Percentiles rank a stretch among this genome's conserved stretches.
phyloP scores from a whole-genome alignment of 2,888 invertebrate species.

The Axea sp. region DNA sequence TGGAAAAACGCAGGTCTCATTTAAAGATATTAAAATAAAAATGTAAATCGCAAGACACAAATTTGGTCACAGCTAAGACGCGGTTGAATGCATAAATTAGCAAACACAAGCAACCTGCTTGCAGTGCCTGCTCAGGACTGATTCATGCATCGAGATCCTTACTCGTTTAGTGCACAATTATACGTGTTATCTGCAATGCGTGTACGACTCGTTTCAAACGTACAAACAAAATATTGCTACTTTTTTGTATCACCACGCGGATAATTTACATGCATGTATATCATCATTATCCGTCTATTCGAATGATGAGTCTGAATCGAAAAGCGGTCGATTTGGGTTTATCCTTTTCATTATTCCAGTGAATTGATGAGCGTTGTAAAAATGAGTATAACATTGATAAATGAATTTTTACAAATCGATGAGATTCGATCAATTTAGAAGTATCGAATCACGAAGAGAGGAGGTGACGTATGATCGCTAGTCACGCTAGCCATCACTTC shows the following conservation, averaged over 20 bases:
- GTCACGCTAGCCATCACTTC: slow-evolving; percentile 73
- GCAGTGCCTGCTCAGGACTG: slow-evolving; percentile 61
- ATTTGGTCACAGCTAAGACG: slow-evolving; percentile 49
- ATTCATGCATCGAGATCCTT: slow-evolving; percentile 40
- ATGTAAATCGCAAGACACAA: slow-evolving; percentile 55
- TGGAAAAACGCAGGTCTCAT: too few species aligned
- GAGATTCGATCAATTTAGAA: slow-evolving; percentile 64
- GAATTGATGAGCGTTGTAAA: slow-evolving; percentile 3
- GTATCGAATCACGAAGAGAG: slow-evolving; percentile 69
- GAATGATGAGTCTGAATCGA: slow-evolving; percentile 19
- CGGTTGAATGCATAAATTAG: slow-evolving; percentile 66
- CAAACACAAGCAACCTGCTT: slow-evolving; percentile 68
- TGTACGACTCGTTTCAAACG: slow-evolving; percentile 47
- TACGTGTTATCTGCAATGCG: slow-evolving; percentile 47
- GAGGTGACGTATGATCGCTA: slow-evolving; percentile 71
- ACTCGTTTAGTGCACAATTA: slow-evolving; percentile 41
- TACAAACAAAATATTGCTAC: slow-evolving; percentile 54
- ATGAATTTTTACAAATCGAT: slow-evolving; percentile 34
- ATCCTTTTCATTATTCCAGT: slow-evolving; percentile 1
- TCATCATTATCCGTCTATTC: slow-evolving; percentile 49
- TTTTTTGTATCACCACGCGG: slow-evolving; percentile 39
- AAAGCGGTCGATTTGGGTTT: slow-evolving; percentile 2
- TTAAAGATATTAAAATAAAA: too few species aligned
- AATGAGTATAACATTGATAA: background rate
- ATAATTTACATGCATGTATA: slow-evolving; percentile 39